phyloP scores from a whole-genome alignment of 2,888 invertebrate species.

The Pollenia angustigena region DNA sequence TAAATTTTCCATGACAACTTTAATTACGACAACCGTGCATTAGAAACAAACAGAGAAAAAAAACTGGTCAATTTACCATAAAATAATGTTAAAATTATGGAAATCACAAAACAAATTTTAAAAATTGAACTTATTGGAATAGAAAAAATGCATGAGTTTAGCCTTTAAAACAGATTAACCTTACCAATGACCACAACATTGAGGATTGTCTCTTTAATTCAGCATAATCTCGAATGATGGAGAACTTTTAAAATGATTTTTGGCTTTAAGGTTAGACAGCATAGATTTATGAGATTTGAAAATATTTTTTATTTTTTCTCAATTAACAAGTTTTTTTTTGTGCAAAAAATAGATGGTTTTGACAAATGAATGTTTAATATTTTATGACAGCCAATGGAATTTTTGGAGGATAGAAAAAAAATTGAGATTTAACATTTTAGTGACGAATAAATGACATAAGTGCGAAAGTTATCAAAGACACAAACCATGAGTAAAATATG shows the following conservation, averaged over 20 bases:
- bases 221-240: slow-evolving; percentile 22
- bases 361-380: not conserved
- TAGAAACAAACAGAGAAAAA: not conserved
- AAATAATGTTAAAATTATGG: slow-evolving; percentile 13
- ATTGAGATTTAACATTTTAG: too few relatives aligned
- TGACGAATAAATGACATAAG: too few relatives aligned
- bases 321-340: not conserved
- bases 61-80: slow-evolving; percentile 27
- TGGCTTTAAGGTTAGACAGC: slow-evolving; percentile 1
- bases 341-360: not conserved
- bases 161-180: slow-evolving; percentile 69
- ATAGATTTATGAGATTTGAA: slow-evolving; percentile 24
- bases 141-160: slow-evolving; percentile 53
- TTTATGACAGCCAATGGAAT: not conserved
- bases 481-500: too few relatives aligned
- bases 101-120: not conserved
- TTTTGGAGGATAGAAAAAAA: not conserved
- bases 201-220: slow-evolving; percentile 57
- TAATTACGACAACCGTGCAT: slow-evolving; percentile 28
- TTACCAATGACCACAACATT: slow-evolving; percentile 71
- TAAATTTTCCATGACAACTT: slow-evolving; percentile 66
- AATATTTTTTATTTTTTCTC: slow-evolving; percentile 1
- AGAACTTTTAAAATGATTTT: slow-evolving; percentile 14
- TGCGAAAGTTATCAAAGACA: too few relatives aligned
- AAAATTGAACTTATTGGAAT: slow-evolving; percentile 60